phyloP scores from a whole-genome alignment of 2,113 vertebrate species.

The Vulpes vulpes region DNA sequence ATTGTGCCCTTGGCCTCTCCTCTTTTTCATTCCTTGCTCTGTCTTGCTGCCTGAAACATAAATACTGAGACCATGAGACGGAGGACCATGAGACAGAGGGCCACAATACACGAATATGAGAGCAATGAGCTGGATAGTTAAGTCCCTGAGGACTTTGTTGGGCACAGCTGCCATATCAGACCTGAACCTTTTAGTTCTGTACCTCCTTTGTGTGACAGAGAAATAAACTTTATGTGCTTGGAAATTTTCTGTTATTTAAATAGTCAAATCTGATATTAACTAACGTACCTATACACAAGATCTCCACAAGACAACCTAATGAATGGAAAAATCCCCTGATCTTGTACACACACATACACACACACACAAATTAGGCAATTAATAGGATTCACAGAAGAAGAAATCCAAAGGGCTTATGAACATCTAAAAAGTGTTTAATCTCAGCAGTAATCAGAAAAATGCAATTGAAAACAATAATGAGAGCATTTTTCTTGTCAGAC shows the following conservation, averaged over 20 bases:
- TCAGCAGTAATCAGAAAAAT: conserved; percentile 38
- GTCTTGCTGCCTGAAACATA: conserved; percentile 9
- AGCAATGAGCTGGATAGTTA: background rate
- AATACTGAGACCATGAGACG: background rate
- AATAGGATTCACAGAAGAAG: conserved; percentile 18
- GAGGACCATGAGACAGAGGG: conserved; percentile 10
- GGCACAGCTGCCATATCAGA: background rate
- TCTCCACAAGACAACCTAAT: background rate
- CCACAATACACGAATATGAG: background rate
- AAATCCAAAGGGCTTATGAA: conserved; percentile 57
- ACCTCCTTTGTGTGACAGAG: conserved; percentile 25
- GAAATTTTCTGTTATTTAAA: conserved; percentile 37
- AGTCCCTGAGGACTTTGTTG: background rate
- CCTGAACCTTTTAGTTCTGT: background rate
- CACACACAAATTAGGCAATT: background rate
- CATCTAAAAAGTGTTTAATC: conserved; percentile 18
- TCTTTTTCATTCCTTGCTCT: conserved; percentile 43
- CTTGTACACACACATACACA: background rate
- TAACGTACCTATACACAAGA: background rate
- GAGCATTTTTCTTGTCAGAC: conserved; percentile 1
- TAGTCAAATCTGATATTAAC: conserved; percentile 48
- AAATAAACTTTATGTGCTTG: conserved; percentile 43
- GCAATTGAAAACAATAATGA: conserved; percentile 45
- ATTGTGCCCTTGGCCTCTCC: background rate
- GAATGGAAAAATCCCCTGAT: conserved; percentile 3